Conservation (phyloP, 2,113 vertebrate genomes). For the Anolis carolinensis region DNA sequence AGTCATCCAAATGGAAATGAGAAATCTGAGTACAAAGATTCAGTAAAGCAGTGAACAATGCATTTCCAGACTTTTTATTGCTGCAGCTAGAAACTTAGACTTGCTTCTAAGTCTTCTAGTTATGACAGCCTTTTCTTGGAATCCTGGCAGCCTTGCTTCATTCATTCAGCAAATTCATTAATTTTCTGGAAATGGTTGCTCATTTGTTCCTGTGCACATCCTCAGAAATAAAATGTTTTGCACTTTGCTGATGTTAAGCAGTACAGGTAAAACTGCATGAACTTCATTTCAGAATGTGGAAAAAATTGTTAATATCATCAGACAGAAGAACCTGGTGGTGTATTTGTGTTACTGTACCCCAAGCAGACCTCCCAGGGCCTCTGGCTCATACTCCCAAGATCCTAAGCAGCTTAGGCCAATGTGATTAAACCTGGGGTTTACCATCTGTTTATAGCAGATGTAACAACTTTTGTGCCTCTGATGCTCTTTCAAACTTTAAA, state of each 20-base stretch:
- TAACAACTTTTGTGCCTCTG: background rate
- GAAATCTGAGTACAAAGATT: background rate
- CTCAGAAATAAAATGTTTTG: background rate
- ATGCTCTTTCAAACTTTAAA: slow-evolving; percentile 54
- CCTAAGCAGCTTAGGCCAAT: slow-evolving; percentile 52
- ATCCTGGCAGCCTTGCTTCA: background rate
- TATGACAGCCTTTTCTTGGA: background rate
- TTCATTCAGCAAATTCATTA: background rate
- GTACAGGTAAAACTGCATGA: background rate
- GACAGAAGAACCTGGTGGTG: slow-evolving; percentile 3
- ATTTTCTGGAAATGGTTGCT: background rate
- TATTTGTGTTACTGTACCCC: slow-evolving; percentile 17
- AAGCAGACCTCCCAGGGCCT: slow-evolving; percentile 18
- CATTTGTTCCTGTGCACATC: background rate
- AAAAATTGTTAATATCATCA: slow-evolving; percentile 43
- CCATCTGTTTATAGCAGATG: slow-evolving; percentile 41
- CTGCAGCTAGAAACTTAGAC: no score
- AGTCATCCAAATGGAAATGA: background rate
- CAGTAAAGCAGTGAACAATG: background rate
- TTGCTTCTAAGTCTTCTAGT: background rate
- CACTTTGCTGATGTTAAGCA: background rate
- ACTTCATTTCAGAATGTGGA: slow-evolving; percentile 27
- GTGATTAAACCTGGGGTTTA: slow-evolving; percentile 40
- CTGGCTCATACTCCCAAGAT: slow-evolving; percentile 38
- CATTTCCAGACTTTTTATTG: no score